A percentile compares a stretch with the other conserved stretches of the same genome.
phyloP scores from a whole-genome alignment of 2,113 vertebrate species.

The Catharus bicknelli region DNA sequence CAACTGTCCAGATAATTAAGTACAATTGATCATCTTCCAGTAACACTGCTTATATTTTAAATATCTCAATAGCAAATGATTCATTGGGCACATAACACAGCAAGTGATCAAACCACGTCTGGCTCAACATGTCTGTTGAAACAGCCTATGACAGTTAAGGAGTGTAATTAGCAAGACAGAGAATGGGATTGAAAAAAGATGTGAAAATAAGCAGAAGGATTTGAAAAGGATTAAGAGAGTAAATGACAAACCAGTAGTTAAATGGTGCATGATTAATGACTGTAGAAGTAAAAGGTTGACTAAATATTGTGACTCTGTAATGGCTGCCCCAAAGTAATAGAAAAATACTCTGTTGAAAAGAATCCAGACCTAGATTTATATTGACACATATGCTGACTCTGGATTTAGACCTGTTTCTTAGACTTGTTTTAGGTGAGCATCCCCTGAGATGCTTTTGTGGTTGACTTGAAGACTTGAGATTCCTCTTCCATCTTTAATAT shows the following conservation, averaged over 20 bases:
- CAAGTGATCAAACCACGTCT: slow-evolving; percentile 15
- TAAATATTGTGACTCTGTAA: slow-evolving; percentile 57
- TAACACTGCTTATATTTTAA: background rate
- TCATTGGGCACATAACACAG: background rate
- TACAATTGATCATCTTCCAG: background rate
- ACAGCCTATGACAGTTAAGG: slow-evolving; percentile 24
- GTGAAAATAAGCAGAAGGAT: slow-evolving; percentile 51
- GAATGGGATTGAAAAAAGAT: slow-evolving; percentile 26
- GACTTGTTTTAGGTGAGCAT: background rate
- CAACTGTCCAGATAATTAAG: background rate
- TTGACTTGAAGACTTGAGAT: background rate
- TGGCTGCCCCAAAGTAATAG: slow-evolving; percentile 10
- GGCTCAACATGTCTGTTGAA: background rate
- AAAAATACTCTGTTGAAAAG: background rate
- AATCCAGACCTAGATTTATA: background rate
- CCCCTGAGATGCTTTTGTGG: background rate
- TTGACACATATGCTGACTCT: background rate
- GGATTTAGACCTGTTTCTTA: background rate
- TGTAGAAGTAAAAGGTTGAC: slow-evolving; percentile 49
- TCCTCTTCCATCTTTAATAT: background rate
- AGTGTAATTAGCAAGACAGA: slow-evolving; percentile 52
- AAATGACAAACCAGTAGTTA: slow-evolving; percentile 58
- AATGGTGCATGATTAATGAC: slow-evolving; percentile 57
- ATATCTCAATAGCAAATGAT: background rate
- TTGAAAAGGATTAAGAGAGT: slow-evolving; percentile 52